Percentiles rank a stretch among this genome's conserved stretches.
These are phyloP conservation scores for Hydrochoerus hydrochaeris DNA, from an alignment of 2,113 vertebrate species.

Conservation along the genomic window DNA sequence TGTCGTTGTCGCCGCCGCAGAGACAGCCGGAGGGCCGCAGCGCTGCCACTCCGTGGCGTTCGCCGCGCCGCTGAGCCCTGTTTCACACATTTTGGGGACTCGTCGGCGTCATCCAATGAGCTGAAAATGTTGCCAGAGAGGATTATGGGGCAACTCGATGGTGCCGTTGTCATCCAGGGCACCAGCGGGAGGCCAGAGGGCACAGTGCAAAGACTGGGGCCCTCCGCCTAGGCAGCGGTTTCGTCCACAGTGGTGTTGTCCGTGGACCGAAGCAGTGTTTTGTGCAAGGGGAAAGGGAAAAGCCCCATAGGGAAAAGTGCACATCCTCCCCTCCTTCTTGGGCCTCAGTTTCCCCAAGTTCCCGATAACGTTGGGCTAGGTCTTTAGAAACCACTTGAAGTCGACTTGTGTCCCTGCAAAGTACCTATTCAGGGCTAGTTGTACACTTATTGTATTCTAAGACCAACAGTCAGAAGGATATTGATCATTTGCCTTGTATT, in stretches of 20 bases:
- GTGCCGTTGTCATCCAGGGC: slow-evolving; percentile 46
- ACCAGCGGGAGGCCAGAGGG: slow-evolving; percentile 67
- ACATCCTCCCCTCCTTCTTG: neutral
- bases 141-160: slow-evolving; percentile 73
- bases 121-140: slow-evolving; percentile 72
- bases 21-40: neutral
- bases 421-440: neutral
- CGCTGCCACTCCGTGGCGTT: slow-evolving; percentile 12
- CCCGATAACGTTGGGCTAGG: neutral
- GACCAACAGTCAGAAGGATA: neutral
- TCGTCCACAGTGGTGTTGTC: too few species aligned
- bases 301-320: neutral
- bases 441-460: neutral
- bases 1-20: neutral
- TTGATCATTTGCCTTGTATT: neutral
- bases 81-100: slow-evolving; percentile 66
- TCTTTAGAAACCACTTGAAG: slow-evolving; percentile 9
- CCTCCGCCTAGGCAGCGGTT: neutral
- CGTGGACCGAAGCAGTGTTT: neutral
- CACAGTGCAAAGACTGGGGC: neutral
- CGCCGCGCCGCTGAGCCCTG: slow-evolving; percentile 35
- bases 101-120: slow-evolving; percentile 79
- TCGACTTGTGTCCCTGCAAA: neutral
- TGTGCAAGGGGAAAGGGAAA: neutral
- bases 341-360: slow-evolving; percentile 57